Percentiles rank a stretch among this genome's conserved stretches.
These are phyloP conservation scores for Zalophus californianus DNA, from an alignment of 2,797 vertebrate genomes.

Conservation along the genomic window DNA sequence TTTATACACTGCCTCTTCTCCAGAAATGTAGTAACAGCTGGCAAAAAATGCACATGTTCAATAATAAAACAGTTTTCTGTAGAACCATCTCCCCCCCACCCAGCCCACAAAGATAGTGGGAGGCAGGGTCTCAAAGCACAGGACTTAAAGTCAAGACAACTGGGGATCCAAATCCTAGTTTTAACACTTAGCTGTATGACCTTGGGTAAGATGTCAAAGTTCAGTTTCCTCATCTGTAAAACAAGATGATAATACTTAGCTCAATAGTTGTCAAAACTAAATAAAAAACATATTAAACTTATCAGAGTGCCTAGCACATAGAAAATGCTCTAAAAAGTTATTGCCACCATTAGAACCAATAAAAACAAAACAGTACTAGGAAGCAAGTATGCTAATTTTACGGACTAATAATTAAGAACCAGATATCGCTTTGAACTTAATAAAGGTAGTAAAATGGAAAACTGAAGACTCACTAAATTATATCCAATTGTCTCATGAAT, in stretches of 20 bases:
- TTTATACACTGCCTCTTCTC: neutral
- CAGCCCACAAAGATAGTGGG: neutral
- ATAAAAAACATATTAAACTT: neutral
- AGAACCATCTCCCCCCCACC: neutral
- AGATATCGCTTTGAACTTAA: neutral
- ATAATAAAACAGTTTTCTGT: neutral
- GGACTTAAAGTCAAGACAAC: neutral
- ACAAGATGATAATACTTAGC: neutral
- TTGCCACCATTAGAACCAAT: neutral
- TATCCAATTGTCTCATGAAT: neutral
- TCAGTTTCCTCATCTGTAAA: slow-evolving; percentile 16
- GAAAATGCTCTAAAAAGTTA: slow-evolving; percentile 46
- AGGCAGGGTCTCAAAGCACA: neutral
- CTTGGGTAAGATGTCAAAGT: neutral
- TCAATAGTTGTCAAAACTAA: neutral
- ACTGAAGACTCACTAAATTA: slow-evolving; percentile 3
- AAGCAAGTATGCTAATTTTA: neutral
- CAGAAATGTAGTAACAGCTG: neutral
- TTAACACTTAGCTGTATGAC: neutral
- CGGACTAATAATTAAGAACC: neutral
- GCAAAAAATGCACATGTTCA: neutral
- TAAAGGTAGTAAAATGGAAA: neutral
- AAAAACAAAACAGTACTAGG: neutral
- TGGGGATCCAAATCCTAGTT: neutral
- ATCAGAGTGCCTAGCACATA: neutral